phyloP scores from a whole-genome alignment of 2,113 vertebrate species.

The Stomatorhinus ivindoensis region DNA sequence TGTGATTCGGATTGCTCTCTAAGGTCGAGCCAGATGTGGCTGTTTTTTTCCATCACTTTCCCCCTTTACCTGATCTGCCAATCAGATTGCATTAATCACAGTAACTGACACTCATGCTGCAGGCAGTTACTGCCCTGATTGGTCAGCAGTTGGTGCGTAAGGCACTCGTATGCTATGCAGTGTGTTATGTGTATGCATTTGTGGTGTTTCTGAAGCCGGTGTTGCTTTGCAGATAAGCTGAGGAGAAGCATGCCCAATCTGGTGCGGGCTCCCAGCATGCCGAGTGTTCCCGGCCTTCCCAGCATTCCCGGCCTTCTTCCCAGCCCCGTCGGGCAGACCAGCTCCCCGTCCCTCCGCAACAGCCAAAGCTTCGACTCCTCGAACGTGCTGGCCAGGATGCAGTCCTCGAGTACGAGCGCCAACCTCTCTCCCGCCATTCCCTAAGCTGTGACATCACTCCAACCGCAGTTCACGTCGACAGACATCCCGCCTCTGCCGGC shows the following conservation, averaged over 20 bases:
- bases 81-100: neutral
- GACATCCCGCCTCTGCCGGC: neutral
- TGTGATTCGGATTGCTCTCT: neutral
- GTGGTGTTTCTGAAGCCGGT: neutral
- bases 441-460: neutral
- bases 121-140: neutral
- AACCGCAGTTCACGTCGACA: neutral
- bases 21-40: neutral
- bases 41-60: neutral
- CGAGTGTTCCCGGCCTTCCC: conserved; percentile 75
- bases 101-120: neutral
- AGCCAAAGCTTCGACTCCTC: conserved; percentile 96
- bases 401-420: conserved; percentile 80
- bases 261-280: conserved; percentile 77
- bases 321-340: conserved; percentile 49
- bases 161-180: neutral
- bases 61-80: neutral
- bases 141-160: neutral
- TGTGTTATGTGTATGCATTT: neutral
- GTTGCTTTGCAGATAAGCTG: conserved; percentile 72
- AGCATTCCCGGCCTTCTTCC: conserved; percentile 70
- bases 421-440: neutral
- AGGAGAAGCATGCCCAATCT: conserved; percentile 96
- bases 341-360: conserved; percentile 72
- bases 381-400: conserved; percentile 77